Conservation (phyloP, 2,888 invertebrate species). For the Scaptomyza cyrtandrae region DNA sequence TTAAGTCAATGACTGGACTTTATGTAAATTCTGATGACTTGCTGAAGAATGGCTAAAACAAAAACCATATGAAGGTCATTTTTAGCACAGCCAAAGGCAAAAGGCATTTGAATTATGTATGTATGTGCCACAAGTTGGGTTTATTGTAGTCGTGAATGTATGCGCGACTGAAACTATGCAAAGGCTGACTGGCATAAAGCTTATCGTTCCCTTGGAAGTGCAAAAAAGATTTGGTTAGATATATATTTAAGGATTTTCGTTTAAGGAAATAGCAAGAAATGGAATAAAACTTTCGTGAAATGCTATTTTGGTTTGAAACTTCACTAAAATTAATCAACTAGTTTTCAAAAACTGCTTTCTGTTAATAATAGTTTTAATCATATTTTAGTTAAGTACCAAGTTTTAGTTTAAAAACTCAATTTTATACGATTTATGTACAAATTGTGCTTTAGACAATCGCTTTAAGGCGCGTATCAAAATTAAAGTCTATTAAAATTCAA, state of each 20-base stretch:
- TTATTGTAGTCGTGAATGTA: slow-evolving; percentile 37
- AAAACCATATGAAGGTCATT: slow-evolving; percentile 25
- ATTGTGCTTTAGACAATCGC: background rate
- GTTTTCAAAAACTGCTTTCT: too few species aligned
- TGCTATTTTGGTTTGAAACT: too few species aligned
- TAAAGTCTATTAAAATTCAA: slow-evolving; percentile 41
- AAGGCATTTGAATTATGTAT: slow-evolving; percentile 61
- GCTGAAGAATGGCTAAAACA: slow-evolving; percentile 15
- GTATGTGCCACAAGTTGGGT: slow-evolving; percentile 43
- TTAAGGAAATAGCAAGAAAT: background rate
- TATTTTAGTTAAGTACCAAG: too few species aligned
- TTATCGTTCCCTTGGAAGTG: slow-evolving; percentile 7
- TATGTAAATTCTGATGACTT: slow-evolving; percentile 61
- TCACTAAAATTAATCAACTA: too few species aligned
- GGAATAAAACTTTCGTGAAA: too few species aligned
- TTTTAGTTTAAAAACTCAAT: background rate
- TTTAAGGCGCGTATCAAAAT: too few species aligned
- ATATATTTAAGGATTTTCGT: background rate
- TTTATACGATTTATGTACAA: background rate
- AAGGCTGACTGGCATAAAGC: slow-evolving; percentile 24
- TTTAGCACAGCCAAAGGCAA: slow-evolving; percentile 17
- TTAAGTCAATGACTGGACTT: slow-evolving; percentile 71
- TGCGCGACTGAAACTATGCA: slow-evolving; percentile 59
- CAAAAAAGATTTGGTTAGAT: slow-evolving; percentile 9
- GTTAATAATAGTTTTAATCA: too few species aligned